Evolutionary conservation across 2,888 invertebrate species (phyloP), one percentile per base, ranked within the genome.

Genomic region (Melieria picta): DNA sequence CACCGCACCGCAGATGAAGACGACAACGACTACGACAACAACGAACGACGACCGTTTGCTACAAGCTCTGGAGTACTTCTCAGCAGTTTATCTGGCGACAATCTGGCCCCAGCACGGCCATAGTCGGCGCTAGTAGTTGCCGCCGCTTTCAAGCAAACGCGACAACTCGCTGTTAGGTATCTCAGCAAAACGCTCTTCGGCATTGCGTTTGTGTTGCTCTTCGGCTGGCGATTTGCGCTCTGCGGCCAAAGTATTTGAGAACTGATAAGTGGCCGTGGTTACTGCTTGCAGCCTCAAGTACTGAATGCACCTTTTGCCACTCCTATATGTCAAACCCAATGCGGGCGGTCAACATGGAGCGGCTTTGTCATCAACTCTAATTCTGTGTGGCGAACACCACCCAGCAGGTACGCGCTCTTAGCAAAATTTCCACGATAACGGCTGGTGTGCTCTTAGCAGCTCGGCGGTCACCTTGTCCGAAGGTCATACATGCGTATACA

Each of bases 401-500:
- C 30, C 30, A 30, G 30, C 30, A 30, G 30, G 30, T 30, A 30
- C 30, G 30, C 30, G 30, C 30, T 30, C 30, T 30, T 2, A 30
- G 30, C 30, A 30, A 30, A 30, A 30, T 30, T 30, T 30, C 30
- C 1, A 30, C 30, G 30, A 30, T 30, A 30, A 30, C 30, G 30
- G 30, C 30, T 30, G 3, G 30, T 3, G 30, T 30, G 30, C 30
- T 30, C 30, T 30, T 72, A 74, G 73, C 46, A 72, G 56, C 73
- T 77, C 67, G 86, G 87, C 84, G 86, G 87, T 89, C 89, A 89
- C 89, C 89, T 89, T 89, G 88, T 77, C 77, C 75, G 84, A 89
- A 89, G 89, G 89, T 89, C 88, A 86, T 80, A 83, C 85, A 85
- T 85, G 86, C 86, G 85, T 83, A 80, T 79, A 68, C 55, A 71